Percentiles rank a stretch among this genome's conserved stretches.
Evolutionary conservation across 1,140 invertebrate genomes (phyloP).

Genomic region (Sipha flava): DNA sequence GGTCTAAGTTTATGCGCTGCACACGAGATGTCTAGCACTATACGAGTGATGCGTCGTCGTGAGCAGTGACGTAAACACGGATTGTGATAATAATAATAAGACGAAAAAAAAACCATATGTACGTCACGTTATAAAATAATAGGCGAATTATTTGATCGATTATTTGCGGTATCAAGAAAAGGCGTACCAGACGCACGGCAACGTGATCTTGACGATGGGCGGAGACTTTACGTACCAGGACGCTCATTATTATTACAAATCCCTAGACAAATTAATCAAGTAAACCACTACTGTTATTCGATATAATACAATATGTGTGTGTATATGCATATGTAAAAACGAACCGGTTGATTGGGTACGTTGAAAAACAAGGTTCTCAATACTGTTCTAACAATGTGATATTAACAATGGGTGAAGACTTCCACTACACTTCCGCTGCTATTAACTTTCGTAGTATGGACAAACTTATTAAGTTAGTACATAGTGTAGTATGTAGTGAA

Average conservation of each 20-base stretch:
- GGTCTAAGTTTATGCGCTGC: too few relatives aligned
- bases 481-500: background rate
- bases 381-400: constrained; percentile 57
- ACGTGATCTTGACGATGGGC: constrained; percentile 61
- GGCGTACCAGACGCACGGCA: constrained; percentile 44
- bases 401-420: constrained; percentile 61
- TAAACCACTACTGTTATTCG: constrained; percentile 37
- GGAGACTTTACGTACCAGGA: constrained; percentile 59
- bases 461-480: constrained; percentile 53
- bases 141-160: constrained; percentile 8
- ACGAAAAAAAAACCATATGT: background rate
- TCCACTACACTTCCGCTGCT: constrained; percentile 55
- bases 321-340: background rate
- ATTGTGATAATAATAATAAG: too few relatives aligned
- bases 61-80: too few relatives aligned
- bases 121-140: background rate
- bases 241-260: constrained; percentile 55
- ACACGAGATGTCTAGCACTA: too few relatives aligned
- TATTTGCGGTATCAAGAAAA: constrained; percentile 36
- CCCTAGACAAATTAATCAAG: constrained; percentile 59
- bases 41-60: too few relatives aligned
- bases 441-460: constrained; percentile 58
- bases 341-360: background rate
- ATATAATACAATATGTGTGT: background rate
- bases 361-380: constrained; percentile 28